A percentile compares a stretch with the other conserved stretches of the same genome.
Evolutionary conservation across 2,797 vertebrate species (phyloP).

Genomic region (Dendrocincla tyrannina): DNA sequence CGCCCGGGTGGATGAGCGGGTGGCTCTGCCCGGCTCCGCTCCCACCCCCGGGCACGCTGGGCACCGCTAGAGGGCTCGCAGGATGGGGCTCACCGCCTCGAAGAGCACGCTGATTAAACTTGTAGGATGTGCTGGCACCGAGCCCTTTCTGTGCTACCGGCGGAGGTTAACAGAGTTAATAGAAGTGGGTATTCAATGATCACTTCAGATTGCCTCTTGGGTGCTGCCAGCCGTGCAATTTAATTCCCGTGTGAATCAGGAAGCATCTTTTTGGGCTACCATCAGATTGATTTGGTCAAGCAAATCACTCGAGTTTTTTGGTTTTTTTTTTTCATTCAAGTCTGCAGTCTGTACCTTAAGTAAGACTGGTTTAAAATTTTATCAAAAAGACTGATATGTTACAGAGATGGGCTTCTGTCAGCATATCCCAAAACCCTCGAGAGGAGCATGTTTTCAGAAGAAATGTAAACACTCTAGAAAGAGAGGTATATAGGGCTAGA

Average conservation of each 20-base stretch:
- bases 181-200: neutral
- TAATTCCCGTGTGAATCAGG: neutral
- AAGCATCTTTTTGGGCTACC: neutral
- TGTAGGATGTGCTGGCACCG: neutral
- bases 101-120: neutral
- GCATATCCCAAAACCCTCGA: neutral
- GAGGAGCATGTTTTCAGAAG: neutral
- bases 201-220: neutral
- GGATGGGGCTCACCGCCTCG: neutral
- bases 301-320: neutral
- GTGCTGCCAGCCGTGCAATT: neutral
- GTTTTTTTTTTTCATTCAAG: neutral
- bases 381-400: neutral
- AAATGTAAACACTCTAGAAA: neutral
- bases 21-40: neutral
- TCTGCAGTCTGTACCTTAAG: neutral
- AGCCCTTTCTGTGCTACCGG: neutral
- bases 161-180: neutral
- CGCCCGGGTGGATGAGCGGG: neutral
- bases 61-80: neutral
- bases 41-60: rapidly evolving
- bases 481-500: neutral
- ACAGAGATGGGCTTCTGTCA: neutral
- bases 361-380: neutral
- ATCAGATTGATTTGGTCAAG: neutral